Evolutionary conservation across 2,888 invertebrate genomes (phyloP).

Genomic region (Calephelis perditalis): DNA sequence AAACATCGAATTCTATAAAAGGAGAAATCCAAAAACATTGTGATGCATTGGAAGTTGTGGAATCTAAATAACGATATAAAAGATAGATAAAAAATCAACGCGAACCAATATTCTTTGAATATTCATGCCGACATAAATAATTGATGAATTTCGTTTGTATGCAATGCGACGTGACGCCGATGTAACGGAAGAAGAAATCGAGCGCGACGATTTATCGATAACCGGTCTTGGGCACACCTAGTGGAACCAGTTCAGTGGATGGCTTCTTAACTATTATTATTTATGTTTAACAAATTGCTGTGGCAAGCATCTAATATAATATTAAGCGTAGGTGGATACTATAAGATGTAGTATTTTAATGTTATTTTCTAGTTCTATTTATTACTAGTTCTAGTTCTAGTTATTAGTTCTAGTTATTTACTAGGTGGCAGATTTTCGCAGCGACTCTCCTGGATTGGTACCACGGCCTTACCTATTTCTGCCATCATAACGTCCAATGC

Average conservation of each 20-base stretch:
- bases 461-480: no score
- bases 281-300: slow-evolving; percentile 6
- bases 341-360: slow-evolving; percentile 5
- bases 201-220: slow-evolving; percentile 51
- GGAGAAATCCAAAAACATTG: neutral
- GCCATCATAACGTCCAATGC: no score
- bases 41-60: neutral
- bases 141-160: slow-evolving; percentile 42
- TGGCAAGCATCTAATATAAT: slow-evolving; percentile 4
- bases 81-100: neutral
- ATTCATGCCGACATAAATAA: slow-evolving; percentile 56
- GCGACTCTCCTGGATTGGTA: no score
- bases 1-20: neutral
- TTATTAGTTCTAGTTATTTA: no score
- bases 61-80: neutral
- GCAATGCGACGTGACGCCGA: slow-evolving; percentile 33
- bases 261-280: slow-evolving; percentile 13
- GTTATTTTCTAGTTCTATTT: no score
- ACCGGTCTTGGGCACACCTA: slow-evolving; percentile 37
- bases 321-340: neutral
- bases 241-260: neutral
- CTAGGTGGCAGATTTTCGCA: no score
- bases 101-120: slow-evolving; percentile 39
- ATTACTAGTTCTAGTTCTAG: no score
- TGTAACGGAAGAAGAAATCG: slow-evolving; percentile 52